phyloP scores from a whole-genome alignment of 1,140 invertebrate species.

The Drosophila ercepeae region DNA sequence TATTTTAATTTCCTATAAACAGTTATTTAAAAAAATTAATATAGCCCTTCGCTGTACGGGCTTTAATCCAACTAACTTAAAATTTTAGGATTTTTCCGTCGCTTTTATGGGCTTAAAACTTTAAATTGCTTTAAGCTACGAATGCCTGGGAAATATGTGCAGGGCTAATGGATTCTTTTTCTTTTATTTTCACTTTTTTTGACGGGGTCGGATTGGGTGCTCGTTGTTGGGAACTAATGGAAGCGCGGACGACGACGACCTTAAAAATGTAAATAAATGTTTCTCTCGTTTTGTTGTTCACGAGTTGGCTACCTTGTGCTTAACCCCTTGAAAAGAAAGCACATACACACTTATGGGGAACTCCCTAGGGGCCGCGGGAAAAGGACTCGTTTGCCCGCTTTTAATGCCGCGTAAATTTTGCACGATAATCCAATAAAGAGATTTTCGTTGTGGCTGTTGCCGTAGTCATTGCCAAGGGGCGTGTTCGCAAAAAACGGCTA shows the following conservation, averaged over 20 bases:
- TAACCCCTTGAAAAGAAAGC: constrained; percentile 58
- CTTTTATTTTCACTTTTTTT: constrained; percentile 41
- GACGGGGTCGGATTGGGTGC: constrained; percentile 28
- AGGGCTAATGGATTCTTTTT: constrained; percentile 70
- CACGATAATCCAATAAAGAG: constrained; percentile 81
- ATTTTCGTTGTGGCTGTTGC: constrained; percentile 71
- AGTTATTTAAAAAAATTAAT: too few species aligned
- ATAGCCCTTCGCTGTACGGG: neutral
- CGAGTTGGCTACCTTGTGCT: constrained; percentile 54
- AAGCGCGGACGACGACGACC: constrained; percentile 58
- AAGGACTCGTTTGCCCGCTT: constrained; percentile 57
- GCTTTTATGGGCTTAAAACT: constrained; percentile 32
- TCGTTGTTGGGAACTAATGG: constrained; percentile 56
- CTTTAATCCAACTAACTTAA: neutral
- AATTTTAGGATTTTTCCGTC: neutral
- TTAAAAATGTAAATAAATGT: constrained; percentile 80
- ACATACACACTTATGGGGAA: constrained; percentile 11
- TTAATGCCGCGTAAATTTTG: constrained; percentile 81
- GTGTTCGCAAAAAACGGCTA: constrained; percentile 14
- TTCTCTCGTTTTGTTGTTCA: constrained; percentile 29
- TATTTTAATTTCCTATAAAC: too few species aligned
- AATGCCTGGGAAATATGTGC: constrained; percentile 63
- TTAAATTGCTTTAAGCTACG: constrained; percentile 68
- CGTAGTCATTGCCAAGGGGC: constrained; percentile 31
- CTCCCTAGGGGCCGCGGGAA: constrained; percentile 9